Evolutionary conservation across 2,113 vertebrate genomes (phyloP), one percentile per base, ranked within the genome.

Genomic region (Cairina moschata): DNA sequence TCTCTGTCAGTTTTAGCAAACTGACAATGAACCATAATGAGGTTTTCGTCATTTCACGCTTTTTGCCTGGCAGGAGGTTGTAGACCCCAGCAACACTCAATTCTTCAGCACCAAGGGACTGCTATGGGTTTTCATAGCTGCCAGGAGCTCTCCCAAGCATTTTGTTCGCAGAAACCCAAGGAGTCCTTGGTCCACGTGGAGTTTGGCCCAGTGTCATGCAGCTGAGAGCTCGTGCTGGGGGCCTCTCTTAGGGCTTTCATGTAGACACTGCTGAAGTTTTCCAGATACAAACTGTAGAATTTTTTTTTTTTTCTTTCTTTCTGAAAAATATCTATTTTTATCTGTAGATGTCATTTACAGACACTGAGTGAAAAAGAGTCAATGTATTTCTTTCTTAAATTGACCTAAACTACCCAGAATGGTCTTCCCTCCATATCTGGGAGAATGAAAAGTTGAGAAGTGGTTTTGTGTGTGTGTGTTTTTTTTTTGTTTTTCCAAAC

Each of bases 271-370:
- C 8, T 84, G 73, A 91, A 77, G 42, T 52, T 77, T 80, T 78
- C 69, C 52, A 67, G 50, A 74, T 71, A 75, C 13, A 55, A 87
- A 56, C 2, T 21, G 18, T 20, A 8, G 26, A 40, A 26, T 65
- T 29, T 65, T 40, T 17, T 0, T 3, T 15, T 1, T 4, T 13
- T 25, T 40, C 44, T 15, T 40, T n/a, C 14, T 28, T 2, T 1
- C 16, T 38, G 4, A 72, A 78, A 74, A 83, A 31, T 3, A 80
- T 3, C 5, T 75, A 13, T 65, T 85, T 90, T 32, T 79, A 52
- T 46, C 34, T 46, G 55, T 38, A 60, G 8, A 18, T 72, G 13
- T 42, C 82, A 82, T 60, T 72, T 76, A 79, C 32, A 76, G 38
- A 68, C 65, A 60, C 36, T 84, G 34, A 67, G 9, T 67, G n/a